Base-by-base conservation (phyloP, 1,140 invertebrate genomes). In the Penaeus indicus region DNA sequence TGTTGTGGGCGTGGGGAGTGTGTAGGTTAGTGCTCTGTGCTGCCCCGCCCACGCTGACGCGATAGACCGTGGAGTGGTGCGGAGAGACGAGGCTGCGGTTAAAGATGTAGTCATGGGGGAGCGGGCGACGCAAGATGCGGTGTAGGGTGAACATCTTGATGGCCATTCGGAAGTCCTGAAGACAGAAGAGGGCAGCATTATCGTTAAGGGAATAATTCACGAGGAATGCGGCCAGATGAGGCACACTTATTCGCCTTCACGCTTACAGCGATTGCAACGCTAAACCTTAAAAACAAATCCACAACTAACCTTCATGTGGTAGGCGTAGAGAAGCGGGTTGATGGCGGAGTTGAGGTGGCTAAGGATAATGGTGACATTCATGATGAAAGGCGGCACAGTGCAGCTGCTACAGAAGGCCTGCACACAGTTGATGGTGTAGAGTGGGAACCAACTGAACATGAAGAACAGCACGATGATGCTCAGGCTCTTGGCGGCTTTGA, bases 381-480 rank as follows among this genome's bases (percentile, higher is more conserved):
- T 95, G n/a, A 97, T 92, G 16, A 94, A 93, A 0, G 94, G 93
- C 89, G 95, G 95, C 47, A 96, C 95, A 80, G 94, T 92, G 91
- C 96, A 95, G 3, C 94, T 91, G 0, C 94, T 94, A 91, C 95
- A 96, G 92, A 97, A 97, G 1, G 96, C 96, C 90, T 92, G 95
- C 25, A 97, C 94, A 91, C 96, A 97, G 92, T 98, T 98, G 90
- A 97, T 96, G 42, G 97, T 97, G 93, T 98, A 98, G 5, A 98
- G 93, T 0, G 97, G 97, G 80, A 98, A 96, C 97, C 97, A 98
- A 92, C 97, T 98, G 77, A 98, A 94, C 93, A 98, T 97, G 93
- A 98, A 98, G 93, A 98, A 97, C 62, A 96, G 93, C 1, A 98
- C 97, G 81, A 98, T 98, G 88, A 97, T 96, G 69, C 96, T 96